A percentile compares a stretch with the other conserved stretches of the same genome.
These are phyloP conservation scores for Tipula helvola DNA, from an alignment of 2,888 invertebrate species.

Conservation along the genomic window DNA sequence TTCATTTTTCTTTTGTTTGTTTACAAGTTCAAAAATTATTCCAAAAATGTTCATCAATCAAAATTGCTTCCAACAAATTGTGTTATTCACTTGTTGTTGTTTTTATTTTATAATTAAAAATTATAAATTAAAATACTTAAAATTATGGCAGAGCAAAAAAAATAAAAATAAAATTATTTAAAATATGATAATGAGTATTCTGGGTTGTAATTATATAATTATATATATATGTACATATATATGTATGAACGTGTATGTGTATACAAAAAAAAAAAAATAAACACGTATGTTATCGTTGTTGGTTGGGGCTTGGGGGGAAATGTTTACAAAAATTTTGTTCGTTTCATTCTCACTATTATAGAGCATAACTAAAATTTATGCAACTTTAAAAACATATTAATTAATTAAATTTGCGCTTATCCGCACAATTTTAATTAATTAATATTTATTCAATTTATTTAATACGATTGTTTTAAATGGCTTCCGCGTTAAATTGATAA, in stretches of 20 bases:
- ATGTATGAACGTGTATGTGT: neutral
- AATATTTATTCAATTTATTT: neutral
- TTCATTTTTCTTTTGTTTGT: neutral
- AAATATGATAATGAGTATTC: neutral
- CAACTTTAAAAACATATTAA: neutral
- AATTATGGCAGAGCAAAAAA: neutral
- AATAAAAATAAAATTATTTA: neutral
- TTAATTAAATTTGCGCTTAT: neutral
- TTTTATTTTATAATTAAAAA: neutral
- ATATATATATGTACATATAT: neutral
- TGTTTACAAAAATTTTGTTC: neutral
- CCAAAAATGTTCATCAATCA: neutral
- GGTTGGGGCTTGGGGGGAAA: too few relatives aligned
- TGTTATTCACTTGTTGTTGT: neutral
- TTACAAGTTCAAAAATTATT: neutral
- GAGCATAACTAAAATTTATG: slow-evolving; percentile 8
- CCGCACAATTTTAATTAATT: neutral
- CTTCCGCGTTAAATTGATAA: slow-evolving; percentile 15
- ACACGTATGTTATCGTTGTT: too few relatives aligned
- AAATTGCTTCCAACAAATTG: neutral
- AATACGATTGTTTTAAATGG: neutral
- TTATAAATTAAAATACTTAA: slow-evolving; percentile 4
- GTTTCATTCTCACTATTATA: neutral
- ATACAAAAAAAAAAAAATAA: too few relatives aligned
- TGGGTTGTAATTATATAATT: neutral